Evolutionary conservation across 1,140 invertebrate genomes (phyloP).

Genomic region (Nylanderia fulva): DNA sequence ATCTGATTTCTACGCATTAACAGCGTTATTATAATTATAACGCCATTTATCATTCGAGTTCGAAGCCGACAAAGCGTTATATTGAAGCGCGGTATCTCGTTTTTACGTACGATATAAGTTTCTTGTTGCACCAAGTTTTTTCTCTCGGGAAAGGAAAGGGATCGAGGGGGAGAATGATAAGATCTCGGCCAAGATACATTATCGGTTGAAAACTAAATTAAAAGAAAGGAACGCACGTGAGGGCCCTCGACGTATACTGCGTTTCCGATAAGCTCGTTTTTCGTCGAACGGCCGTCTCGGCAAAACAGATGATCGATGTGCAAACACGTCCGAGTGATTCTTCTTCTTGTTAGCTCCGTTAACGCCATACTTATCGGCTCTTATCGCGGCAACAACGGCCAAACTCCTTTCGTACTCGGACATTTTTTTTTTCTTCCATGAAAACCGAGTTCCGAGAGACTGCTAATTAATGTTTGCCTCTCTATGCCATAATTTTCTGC

Average conservation of each 20-base stretch:
- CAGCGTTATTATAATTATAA: background rate
- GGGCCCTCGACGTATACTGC: background rate
- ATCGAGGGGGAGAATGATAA: background rate
- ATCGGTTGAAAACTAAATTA: slow-evolving; percentile 38
- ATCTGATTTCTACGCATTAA: background rate
- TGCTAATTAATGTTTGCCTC: slow-evolving; percentile 21
- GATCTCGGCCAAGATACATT: slow-evolving; percentile 23
- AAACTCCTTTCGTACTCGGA: slow-evolving; percentile 15
- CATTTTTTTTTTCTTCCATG: slow-evolving; percentile 29
- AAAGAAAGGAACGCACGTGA: slow-evolving; percentile 29
- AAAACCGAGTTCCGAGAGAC: background rate
- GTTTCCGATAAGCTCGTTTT: slow-evolving; percentile 56
- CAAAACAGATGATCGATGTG: slow-evolving; percentile 57
- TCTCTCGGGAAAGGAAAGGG: background rate
- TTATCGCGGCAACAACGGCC: slow-evolving; percentile 42
- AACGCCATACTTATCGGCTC: slow-evolving; percentile 38
- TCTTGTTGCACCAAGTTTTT: slow-evolving; percentile 18
- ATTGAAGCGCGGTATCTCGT: background rate
- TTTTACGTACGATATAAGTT: slow-evolving; percentile 9
- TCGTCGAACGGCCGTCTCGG: slow-evolving; percentile 28
- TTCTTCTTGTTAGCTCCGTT: slow-evolving; percentile 46
- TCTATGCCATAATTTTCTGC: background rate
- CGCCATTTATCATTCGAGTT: background rate
- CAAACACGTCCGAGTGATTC: slow-evolving; percentile 55
- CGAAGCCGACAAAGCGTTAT: background rate